phyloP scores from a whole-genome alignment of 2,113 vertebrate genomes.

The Fulica atra region DNA sequence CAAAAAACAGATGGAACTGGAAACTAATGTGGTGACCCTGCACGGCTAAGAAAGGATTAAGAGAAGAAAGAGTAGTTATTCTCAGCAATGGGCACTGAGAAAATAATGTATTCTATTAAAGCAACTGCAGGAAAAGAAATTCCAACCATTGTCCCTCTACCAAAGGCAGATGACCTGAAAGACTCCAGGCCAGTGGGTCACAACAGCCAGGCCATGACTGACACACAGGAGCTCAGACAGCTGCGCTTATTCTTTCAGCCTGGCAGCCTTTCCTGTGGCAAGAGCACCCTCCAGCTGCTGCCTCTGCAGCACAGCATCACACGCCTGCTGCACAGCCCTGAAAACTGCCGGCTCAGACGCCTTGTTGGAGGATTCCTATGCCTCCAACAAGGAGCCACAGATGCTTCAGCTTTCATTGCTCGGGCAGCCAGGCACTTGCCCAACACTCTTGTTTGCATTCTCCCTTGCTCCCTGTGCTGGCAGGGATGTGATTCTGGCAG shows the following conservation, averaged over 20 bases:
- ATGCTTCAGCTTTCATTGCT: not conserved
- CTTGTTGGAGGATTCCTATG: not conserved
- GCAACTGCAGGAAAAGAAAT: not conserved
- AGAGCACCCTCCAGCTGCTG: constrained; percentile 48
- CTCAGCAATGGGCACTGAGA: not conserved
- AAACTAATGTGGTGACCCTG: not conserved
- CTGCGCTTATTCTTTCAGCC: not conserved
- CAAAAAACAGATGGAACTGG: not conserved
- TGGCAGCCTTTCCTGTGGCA: not conserved
- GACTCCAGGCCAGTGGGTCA: not conserved
- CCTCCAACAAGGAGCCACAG: not conserved
- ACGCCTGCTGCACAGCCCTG: fast-evolving
- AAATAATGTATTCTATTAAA: not conserved
- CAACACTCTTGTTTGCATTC: not conserved
- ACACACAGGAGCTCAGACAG: not conserved
- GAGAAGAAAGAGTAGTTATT: not conserved
- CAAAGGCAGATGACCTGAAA: not conserved
- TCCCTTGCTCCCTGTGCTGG: fast-evolving
- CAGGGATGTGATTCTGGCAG: fast-evolving
- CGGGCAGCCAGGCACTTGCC: not conserved
- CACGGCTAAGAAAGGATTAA: not conserved
- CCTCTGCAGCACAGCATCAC: not conserved
- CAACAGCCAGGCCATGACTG: not conserved
- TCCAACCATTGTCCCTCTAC: not conserved
- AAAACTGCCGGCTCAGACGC: not conserved